These are phyloP conservation scores for Perodicticus potto DNA, from an alignment of 2,797 vertebrate species.

Conservation along the genomic window DNA sequence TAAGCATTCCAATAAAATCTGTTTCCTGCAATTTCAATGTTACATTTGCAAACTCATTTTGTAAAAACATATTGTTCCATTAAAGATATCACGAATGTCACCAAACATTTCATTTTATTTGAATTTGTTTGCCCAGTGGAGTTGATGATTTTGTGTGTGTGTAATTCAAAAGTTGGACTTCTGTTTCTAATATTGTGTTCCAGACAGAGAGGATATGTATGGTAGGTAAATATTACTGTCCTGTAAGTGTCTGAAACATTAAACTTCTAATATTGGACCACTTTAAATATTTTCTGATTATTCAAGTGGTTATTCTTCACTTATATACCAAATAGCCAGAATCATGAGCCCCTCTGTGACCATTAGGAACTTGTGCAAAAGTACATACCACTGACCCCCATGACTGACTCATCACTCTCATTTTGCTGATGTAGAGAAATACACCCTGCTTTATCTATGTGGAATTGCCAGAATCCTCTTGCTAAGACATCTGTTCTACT, in stretches of 20 bases:
- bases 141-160: neutral
- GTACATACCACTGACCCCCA: accelerated
- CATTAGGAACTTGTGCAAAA: neutral
- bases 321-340: neutral
- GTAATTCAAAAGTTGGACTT: neutral
- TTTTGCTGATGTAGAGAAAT: neutral
- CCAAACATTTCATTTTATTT: neutral
- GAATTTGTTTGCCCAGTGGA: neutral
- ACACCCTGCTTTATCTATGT: neutral
- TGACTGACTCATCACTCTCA: neutral
- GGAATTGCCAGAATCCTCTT: neutral
- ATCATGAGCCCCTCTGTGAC: neutral
- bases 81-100: neutral
- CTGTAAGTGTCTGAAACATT: neutral
- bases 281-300: neutral
- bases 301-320: neutral
- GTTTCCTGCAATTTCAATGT: neutral
- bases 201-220: neutral
- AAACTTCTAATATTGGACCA: neutral
- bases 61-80: neutral
- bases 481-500: neutral
- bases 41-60: neutral
- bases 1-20: neutral
- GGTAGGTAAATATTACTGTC: neutral
- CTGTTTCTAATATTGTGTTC: neutral